Percentiles rank a stretch among this genome's conserved stretches.
Evolutionary conservation across 1,140 invertebrate species (phyloP).

Genomic region (Brachystomella parvula): DNA sequence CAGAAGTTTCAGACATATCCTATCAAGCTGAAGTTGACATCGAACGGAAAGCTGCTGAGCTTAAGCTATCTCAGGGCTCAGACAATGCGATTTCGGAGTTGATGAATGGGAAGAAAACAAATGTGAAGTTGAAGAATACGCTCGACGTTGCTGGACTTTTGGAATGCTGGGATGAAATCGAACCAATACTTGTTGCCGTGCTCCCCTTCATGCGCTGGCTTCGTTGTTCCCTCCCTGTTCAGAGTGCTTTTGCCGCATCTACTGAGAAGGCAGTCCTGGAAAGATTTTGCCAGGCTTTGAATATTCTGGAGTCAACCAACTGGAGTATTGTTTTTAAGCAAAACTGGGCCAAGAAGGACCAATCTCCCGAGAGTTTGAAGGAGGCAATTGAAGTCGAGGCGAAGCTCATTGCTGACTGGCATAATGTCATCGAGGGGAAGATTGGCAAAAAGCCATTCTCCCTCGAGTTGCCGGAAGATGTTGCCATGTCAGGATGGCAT

Average conservation of each 20-base stretch:
- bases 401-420: slow-evolving; percentile 23
- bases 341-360: neutral
- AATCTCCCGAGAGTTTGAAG: neutral
- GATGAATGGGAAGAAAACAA: neutral
- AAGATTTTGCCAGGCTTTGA: slow-evolving; percentile 26
- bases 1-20: neutral
- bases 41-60: neutral
- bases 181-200: slow-evolving; percentile 28
- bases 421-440: neutral
- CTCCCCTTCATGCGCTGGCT: slow-evolving; percentile 34
- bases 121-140: neutral
- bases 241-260: slow-evolving; percentile 29
- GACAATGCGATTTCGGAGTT: neutral
- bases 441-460: slow-evolving; percentile 16
- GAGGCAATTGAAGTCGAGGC: slow-evolving; percentile 7
- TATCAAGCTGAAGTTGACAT: neutral
- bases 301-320: slow-evolving; percentile 25
- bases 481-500: slow-evolving; percentile 28
- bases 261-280: slow-evolving; percentile 29
- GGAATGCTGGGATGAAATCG: slow-evolving; percentile 26
- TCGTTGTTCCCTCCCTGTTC: slow-evolving; percentile 25
- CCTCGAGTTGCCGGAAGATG: slow-evolving; percentile 30
- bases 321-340: slow-evolving; percentile 22
- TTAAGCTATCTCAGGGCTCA: neutral
- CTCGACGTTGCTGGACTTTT: neutral